phyloP scores from a whole-genome alignment of 2,888 invertebrate genomes.

The Bruchidius siliquastri region DNA sequence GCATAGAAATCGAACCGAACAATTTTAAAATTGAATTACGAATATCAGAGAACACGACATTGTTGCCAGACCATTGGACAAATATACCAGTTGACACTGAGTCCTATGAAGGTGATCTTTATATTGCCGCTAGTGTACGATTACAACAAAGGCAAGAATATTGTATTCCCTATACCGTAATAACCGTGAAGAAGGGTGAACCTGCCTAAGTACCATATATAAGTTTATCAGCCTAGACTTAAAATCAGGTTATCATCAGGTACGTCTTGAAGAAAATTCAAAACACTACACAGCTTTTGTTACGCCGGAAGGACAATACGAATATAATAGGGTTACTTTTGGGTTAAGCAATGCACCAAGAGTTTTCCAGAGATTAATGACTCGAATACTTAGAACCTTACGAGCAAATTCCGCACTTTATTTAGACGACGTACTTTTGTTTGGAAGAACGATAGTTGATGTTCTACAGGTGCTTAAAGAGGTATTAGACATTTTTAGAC shows the following conservation, averaged over 20 bases:
- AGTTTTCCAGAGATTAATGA: constrained; percentile 31
- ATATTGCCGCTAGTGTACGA: constrained; percentile 14
- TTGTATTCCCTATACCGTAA: constrained; percentile 12
- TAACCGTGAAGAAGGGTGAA: constrained; percentile 4
- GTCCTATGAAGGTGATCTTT: constrained; percentile 15
- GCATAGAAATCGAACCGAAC: not conserved
- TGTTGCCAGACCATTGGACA: constrained; percentile 12
- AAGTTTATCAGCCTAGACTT: constrained; percentile 19
- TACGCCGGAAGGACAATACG: constrained; percentile 20
- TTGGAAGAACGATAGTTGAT: constrained; percentile 7
- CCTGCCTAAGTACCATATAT: constrained; percentile 12
- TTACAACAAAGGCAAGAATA: constrained; percentile 11
- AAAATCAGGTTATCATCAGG: constrained; percentile 21
- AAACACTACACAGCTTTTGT: constrained; percentile 20
- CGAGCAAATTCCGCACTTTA: constrained; percentile 7
- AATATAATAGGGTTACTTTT: constrained; percentile 18
- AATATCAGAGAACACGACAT: constrained; percentile 1
- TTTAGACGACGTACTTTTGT: constrained; percentile 16
- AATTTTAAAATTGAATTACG: constrained; percentile 2
- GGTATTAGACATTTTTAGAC: constrained; percentile 10
- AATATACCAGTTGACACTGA: constrained; percentile 13
- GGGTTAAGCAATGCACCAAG: constrained; percentile 31
- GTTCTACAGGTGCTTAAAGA: constrained; percentile 8
- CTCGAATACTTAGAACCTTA: constrained; percentile 2
- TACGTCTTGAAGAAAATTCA: constrained; percentile 15